Conservation (phyloP, 1,140 invertebrate genomes). For the Diachasmimorpha longicaudata region DNA sequence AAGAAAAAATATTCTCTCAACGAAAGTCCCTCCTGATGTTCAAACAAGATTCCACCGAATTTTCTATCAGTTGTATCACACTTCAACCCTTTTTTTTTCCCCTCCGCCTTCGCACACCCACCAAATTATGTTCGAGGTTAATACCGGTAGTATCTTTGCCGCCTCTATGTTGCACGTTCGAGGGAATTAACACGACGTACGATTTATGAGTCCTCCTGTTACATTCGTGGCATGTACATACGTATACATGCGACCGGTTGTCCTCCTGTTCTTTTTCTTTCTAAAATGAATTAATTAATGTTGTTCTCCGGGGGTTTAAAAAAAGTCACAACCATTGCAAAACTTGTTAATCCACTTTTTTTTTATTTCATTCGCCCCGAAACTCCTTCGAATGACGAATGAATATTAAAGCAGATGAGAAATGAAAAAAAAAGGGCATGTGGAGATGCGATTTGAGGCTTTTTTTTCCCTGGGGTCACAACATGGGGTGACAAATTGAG, state of each 20-base stretch:
- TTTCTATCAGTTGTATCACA: conserved; percentile 30
- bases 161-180: conserved; percentile 44
- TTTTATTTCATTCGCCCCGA: not conserved
- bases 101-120: not conserved
- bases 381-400: not conserved
- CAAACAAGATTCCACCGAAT: not conserved
- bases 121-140: conserved; percentile 36
- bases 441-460: not conserved
- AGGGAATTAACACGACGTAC: conserved; percentile 53
- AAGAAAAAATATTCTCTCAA: too few relatives aligned
- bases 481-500: conserved; percentile 35
- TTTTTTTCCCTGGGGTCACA: conserved; percentile 18
- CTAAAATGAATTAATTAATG: not conserved
- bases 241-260: not conserved
- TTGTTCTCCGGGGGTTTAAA: not conserved
- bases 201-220: conserved; percentile 47
- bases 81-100: conserved; percentile 18
- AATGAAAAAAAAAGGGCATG: not conserved
- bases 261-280: not conserved
- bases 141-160: conserved; percentile 52
- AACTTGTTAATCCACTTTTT: conserved; percentile 16
- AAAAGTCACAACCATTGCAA: not conserved
- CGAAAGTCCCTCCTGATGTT: not conserved
- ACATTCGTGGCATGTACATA: conserved; percentile 14
- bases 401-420: not conserved